These are phyloP conservation scores for Rhopalosiphum padi DNA, from an alignment of 1,140 invertebrate genomes.

Conservation along the genomic window DNA sequence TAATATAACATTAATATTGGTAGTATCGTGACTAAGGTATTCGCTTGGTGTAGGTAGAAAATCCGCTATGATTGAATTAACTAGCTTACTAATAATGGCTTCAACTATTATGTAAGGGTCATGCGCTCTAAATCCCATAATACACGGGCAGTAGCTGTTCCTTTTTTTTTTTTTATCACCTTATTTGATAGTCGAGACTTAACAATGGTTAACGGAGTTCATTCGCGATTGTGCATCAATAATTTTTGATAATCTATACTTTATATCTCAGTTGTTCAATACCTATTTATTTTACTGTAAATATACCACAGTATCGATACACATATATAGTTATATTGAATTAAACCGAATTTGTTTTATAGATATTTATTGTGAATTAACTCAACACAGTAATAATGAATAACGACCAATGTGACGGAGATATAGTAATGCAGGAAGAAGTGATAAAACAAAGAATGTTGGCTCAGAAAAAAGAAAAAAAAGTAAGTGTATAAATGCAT, in stretches of 20 bases:
- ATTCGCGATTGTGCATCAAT: neutral
- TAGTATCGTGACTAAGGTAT: neutral
- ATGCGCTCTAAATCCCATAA: constrained; percentile 67
- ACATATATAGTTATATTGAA: neutral
- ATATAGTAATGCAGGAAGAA: neutral
- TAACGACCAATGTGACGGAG: neutral
- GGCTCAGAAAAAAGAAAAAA: constrained; percentile 27
- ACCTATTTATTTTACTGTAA: neutral
- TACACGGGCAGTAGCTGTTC: too few species aligned
- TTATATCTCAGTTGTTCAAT: neutral
- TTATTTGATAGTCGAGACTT: neutral
- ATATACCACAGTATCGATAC: neutral
- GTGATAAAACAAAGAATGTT: neutral
- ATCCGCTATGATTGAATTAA: constrained; percentile 21
- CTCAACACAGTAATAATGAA: constrained; percentile 61
- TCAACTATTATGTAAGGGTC: constrained; percentile 68
- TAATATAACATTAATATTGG: neutral
- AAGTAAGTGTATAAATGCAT: neutral
- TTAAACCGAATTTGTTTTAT: neutral
- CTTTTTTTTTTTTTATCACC: neutral
- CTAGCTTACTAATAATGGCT: constrained; percentile 50
- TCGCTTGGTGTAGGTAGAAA: neutral
- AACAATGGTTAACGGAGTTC: neutral
- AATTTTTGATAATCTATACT: neutral
- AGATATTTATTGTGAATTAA: neutral